phyloP scores from a whole-genome alignment of 2,888 invertebrate species.

The Pardosa pseudoannulata region DNA sequence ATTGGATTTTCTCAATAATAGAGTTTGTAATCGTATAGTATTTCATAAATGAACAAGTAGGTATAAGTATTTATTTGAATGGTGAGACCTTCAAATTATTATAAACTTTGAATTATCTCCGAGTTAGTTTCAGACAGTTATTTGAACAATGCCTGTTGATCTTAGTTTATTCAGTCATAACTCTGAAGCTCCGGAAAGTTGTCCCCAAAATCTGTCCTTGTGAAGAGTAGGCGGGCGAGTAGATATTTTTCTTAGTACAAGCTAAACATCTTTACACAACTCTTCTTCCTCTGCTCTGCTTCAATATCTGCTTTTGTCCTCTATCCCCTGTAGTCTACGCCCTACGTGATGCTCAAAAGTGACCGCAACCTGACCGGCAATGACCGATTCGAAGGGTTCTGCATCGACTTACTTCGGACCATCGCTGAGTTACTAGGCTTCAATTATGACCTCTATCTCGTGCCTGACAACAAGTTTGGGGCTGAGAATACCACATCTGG shows the following conservation, averaged over 20 bases:
- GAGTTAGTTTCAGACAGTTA: too few relatives aligned
- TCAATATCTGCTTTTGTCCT: constrained; percentile 26
- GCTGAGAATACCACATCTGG: constrained; percentile 79
- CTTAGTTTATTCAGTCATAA: too few relatives aligned
- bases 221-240: too few relatives aligned
- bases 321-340: constrained; percentile 84
- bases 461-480: constrained; percentile 92
- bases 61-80: too few relatives aligned
- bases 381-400: constrained; percentile 88
- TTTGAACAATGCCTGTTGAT: too few relatives aligned
- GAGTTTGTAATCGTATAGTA: too few relatives aligned
- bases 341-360: constrained; percentile 87
- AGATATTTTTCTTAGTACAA: background rate
- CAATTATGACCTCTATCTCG: constrained; percentile 88
- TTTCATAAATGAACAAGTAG: too few relatives aligned
- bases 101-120: too few relatives aligned
- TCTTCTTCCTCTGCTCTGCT: background rate
- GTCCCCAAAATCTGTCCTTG: too few relatives aligned
- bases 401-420: constrained; percentile 90
- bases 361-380: constrained; percentile 79
- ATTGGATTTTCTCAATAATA: too few relatives aligned
- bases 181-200: too few relatives aligned
- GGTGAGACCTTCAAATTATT: too few relatives aligned
- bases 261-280: constrained; percentile 2
- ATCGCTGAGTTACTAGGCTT: constrained; percentile 90